These are phyloP conservation scores for Numenius phaeopus DNA, from an alignment of 2,797 vertebrate species.

Conservation along the genomic window DNA sequence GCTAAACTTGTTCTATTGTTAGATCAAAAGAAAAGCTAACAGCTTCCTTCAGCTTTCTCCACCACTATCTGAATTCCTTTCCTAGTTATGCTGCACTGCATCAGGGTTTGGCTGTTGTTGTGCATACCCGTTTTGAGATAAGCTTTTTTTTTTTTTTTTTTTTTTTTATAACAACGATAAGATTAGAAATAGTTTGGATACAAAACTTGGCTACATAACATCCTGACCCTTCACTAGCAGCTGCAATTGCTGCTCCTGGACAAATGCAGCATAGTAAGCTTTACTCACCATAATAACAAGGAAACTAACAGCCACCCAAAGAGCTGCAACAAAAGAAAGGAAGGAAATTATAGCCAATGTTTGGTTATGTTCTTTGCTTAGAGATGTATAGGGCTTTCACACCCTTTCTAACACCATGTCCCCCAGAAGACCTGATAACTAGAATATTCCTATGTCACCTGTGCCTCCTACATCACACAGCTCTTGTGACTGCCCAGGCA, in stretches of 20 bases:
- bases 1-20: background rate
- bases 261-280: background rate
- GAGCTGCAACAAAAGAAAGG: background rate
- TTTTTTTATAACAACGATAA: background rate
- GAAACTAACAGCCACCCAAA: background rate
- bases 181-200: background rate
- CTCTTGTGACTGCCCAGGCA: background rate
- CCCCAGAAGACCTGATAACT: background rate
- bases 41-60: background rate
- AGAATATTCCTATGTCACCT: background rate
- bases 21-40: background rate
- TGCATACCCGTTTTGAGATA: background rate
- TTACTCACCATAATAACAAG: background rate
- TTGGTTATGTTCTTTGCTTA: background rate
- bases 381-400: background rate
- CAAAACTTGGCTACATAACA: background rate
- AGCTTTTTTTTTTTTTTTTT: background rate
- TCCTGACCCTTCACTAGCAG: background rate
- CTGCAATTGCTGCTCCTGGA: background rate
- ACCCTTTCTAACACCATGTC: background rate
- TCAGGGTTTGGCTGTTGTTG: background rate
- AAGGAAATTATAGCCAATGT: background rate
- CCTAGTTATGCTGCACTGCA: background rate
- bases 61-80: background rate
- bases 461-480: background rate